Base-by-base conservation (phyloP, 1,140 invertebrate genomes). In the Caligus rogercresseyi region DNA sequence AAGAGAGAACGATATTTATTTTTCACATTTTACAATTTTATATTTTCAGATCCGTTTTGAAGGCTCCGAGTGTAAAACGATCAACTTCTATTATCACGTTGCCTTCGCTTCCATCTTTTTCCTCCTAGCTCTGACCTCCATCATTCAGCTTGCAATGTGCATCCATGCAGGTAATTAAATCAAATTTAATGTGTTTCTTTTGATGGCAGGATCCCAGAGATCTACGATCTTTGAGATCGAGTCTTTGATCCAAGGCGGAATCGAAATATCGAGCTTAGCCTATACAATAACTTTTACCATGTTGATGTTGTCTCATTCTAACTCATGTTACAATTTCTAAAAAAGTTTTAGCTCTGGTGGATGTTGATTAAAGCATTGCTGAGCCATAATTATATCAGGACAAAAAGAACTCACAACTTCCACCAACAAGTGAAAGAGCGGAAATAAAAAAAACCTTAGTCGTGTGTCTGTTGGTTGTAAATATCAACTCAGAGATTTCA, bases 61-160 rank as follows among this genome's bases (percentile, higher is more conserved):
- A 67, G 82, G 82, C 14, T 73, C 75, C 1, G 76, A 78, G 57
- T 84, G 82, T 67, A 75, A 77, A 54, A 75, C 79, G 55, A 77
- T 77, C 23, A 84, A 83, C 71, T 71, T 79, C 24, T 77, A 76
- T 64, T 84, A 83, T 66, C 82, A 81, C 62, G 76, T 85, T 68
- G 83, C 76, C 72, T 90, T 79, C 78, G 87, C 76, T 71, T 83
- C 70, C 69, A 75, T 91, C 25, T 93, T 92, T 73, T 84, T 88
- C 66, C 72, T 86, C 53, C 79, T 92, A 25, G 86, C 86, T 43
- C 76, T 87, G n/a, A 81, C 92, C 1, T 90, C 87, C 67, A 78
- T 89, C 19, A 80, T 87, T 51, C 90, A 94, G 74, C 76, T 94
- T 61, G 80, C 89, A 26, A 86, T 87, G 73, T 87, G 85, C 70